phyloP scores from a whole-genome alignment of 2,797 vertebrate genomes.

The Helostoma temminkii region DNA sequence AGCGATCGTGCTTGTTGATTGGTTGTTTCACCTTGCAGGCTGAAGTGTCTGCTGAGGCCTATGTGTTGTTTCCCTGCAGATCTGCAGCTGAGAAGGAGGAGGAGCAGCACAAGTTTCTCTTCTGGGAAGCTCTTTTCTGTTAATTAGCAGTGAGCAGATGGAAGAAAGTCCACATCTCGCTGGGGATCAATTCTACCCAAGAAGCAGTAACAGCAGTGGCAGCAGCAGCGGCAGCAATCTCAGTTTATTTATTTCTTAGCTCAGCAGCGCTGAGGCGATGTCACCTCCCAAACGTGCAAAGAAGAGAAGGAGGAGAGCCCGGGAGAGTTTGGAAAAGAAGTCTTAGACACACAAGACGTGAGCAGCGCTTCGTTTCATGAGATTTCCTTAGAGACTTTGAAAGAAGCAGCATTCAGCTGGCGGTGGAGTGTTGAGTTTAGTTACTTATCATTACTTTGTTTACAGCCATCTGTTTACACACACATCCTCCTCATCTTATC shows the following conservation, averaged over 20 bases:
- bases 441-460: conserved; percentile 81
- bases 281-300: conserved; percentile 65
- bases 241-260: conserved; percentile 75
- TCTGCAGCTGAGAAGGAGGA: conserved; percentile 55
- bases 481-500: conserved; percentile 53
- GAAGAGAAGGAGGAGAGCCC: conserved; percentile 55
- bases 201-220: conserved; percentile 57
- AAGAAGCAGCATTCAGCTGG: conserved; percentile 59
- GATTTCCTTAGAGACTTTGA: conserved; percentile 65
- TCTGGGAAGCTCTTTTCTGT: conserved; percentile 77
- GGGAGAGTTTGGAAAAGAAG: conserved; percentile 52
- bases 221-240: conserved; percentile 38
- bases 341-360: conserved; percentile 62
- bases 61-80: conserved; percentile 56
- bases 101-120: conserved; percentile 56
- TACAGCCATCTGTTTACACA: conserved; percentile 82
- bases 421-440: conserved; percentile 63
- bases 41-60: conserved; percentile 54
- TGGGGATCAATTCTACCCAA: conserved; percentile 74
- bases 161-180: conserved; percentile 76
- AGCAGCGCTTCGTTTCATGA: conserved; percentile 43
- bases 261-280: conserved; percentile 53
- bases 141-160: conserved; percentile 84
- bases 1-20: conserved; percentile 52
- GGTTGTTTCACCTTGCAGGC: conserved; percentile 61